phyloP scores from a whole-genome alignment of 1,140 invertebrate genomes.

The Adoxophyes honmai region DNA sequence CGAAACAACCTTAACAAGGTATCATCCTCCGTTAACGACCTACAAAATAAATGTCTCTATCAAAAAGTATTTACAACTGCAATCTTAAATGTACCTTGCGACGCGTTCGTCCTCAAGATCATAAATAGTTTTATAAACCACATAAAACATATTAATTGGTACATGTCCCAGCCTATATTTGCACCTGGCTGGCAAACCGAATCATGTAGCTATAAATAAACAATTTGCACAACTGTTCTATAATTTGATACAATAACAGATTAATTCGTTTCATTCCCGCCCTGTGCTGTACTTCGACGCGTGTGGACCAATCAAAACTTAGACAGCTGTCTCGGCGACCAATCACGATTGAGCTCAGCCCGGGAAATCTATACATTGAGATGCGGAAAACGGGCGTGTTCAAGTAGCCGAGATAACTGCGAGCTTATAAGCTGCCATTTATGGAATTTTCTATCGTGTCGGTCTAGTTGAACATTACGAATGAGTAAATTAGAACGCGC shows the following conservation, averaged over 20 bases:
- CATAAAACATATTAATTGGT: no score
- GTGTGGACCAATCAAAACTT: slow-evolving; percentile 3
- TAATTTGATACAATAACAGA: background rate
- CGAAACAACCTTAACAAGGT: no score
- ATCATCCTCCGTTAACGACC: no score
- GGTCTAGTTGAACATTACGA: background rate
- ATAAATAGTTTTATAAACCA: no score
- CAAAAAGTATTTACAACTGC: no score
- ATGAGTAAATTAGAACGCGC: background rate
- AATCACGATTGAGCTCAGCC: background rate
- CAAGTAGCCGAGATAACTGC: background rate
- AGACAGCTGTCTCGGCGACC: slow-evolving; percentile 11
- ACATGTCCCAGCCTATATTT: no score
- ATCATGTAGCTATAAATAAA: background rate
- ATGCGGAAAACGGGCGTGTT: slow-evolving; percentile 13
- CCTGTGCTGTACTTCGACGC: background rate
- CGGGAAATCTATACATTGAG: slow-evolving; percentile 8
- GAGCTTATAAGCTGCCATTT: background rate
- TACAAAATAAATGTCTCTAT: no score
- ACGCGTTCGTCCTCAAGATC: no score
- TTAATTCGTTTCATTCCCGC: slow-evolving; percentile 1
- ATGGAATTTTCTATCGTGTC: no score
- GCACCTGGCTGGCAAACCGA: background rate
- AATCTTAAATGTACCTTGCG: no score
- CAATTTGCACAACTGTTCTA: background rate